Base-by-base conservation (phyloP, 2,797 vertebrate genomes). In the Remorina albescens region DNA sequence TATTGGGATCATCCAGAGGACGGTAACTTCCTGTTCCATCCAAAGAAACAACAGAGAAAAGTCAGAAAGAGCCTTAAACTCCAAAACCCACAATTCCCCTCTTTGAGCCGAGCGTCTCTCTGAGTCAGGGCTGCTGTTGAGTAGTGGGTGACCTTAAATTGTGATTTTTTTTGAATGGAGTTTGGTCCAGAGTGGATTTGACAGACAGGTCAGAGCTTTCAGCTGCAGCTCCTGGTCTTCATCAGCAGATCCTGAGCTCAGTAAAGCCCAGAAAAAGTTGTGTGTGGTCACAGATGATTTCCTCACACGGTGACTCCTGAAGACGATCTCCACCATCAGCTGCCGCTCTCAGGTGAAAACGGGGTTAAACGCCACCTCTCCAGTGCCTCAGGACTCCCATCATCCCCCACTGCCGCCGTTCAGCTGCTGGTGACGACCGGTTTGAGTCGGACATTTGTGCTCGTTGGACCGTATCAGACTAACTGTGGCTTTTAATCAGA, bases 301-400 rank as follows among this genome's bases (percentile, higher is more conserved):
- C 30, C 30, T 30, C 30, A 30, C 3, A 30, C 30, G 3, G 30
- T 30, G 30, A 6, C 30, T 30, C 30, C 30, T 30, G 30, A n/a
- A n/a, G n/a, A n/a, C n/a, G n/a, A 30, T 30, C 30, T 30, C 6
- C 6, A 30, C 3, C 30, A 30, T 7, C 34, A 36, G 34, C 9
- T 36, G 7, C 34, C 10, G 7, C 34, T 41, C 15, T 51, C 26
- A 4, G 50, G 18, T 32, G 2, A 10, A 11, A 3, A 16, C 4
- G 3, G 46, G 55, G 25, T 57, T 32, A 15, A 15, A n/a, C 57
- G 2, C 46, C 80, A 2, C 74, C 76, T 61, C 76, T 69, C 69
- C 80, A 36, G 83, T 74, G 65, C 78, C 81, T 84, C 83, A 71
- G 83, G 78, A 71, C 77, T 72, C 19, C 36, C 34, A 56, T 59